Conservation (phyloP, 2,888 invertebrate genomes). For the Eupeodes luniger region DNA sequence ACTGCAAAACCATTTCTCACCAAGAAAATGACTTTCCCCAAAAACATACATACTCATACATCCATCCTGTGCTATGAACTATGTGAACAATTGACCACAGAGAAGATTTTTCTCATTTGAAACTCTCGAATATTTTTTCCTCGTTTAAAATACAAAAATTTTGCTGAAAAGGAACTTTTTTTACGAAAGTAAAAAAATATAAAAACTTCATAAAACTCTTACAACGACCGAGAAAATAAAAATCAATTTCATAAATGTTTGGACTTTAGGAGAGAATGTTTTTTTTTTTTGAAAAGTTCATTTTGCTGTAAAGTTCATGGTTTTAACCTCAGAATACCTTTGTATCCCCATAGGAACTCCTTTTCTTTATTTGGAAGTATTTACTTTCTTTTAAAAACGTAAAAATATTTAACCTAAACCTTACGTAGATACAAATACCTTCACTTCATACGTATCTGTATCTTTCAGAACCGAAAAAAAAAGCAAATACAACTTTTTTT, state of each 20-base stretch:
- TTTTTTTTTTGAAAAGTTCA: neutral
- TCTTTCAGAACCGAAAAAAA: neutral
- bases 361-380: slow-evolving; percentile 14
- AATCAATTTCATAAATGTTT: slow-evolving; percentile 65
- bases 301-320: slow-evolving; percentile 63
- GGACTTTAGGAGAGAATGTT: slow-evolving; percentile 30
- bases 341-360: neutral
- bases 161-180: neutral
- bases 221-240: slow-evolving; percentile 49
- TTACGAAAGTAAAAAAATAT: neutral
- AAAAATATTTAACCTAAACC: slow-evolving; percentile 9
- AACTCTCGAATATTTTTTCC: neutral
- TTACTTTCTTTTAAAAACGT: slow-evolving; percentile 33
- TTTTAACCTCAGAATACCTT: slow-evolving; percentile 24
- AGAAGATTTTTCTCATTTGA: neutral
- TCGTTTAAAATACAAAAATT: neutral
- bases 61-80: neutral
- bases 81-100: slow-evolving; percentile 16
- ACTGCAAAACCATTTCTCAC: slow-evolving; percentile 11
- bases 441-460: neutral
- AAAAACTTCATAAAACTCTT: neutral
- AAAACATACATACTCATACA: slow-evolving; percentile 19
- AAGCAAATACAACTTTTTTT: neutral
- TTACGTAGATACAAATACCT: neutral
- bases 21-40: slow-evolving; percentile 21